Percentiles rank a stretch among this genome's conserved stretches.
phyloP scores from a whole-genome alignment of 2,888 invertebrate species.

The Cerastis leucographa region DNA sequence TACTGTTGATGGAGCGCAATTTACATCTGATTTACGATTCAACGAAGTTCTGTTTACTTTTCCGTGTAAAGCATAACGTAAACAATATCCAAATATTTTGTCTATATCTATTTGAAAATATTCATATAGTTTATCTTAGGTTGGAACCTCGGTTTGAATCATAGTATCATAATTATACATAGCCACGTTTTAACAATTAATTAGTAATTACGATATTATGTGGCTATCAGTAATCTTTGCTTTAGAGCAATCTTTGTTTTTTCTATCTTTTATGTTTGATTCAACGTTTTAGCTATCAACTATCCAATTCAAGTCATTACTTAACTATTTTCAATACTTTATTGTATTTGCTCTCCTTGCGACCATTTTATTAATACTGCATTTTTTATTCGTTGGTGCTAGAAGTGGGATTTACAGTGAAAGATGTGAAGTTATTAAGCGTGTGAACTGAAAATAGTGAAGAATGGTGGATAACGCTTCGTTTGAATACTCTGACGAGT shows the following conservation, averaged over 20 bases:
- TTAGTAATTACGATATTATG: slow-evolving; percentile 29
- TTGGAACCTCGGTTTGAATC: slow-evolving; percentile 23
- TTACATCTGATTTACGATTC: slow-evolving; percentile 38
- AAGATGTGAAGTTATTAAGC: slow-evolving; percentile 57
- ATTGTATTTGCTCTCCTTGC: neutral
- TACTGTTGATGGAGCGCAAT: slow-evolving; percentile 38
- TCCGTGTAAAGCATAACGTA: slow-evolving; percentile 6
- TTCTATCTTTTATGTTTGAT: slow-evolving; percentile 11
- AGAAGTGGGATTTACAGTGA: slow-evolving; percentile 58
- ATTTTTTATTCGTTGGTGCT: slow-evolving; percentile 22
- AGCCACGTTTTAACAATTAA: slow-evolving; percentile 37
- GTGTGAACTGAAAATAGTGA: slow-evolving; percentile 61
- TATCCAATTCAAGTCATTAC: slow-evolving; percentile 17
- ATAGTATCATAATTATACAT: slow-evolving; percentile 17
- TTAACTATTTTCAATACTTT: slow-evolving; percentile 2
- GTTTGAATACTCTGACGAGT: slow-evolving; percentile 86
- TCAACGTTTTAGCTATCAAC: slow-evolving; percentile 1
- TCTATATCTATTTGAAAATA: slow-evolving; percentile 6
- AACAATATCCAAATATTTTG: slow-evolving; percentile 47
- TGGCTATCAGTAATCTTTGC: slow-evolving; percentile 28
- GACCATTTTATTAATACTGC: slow-evolving; percentile 20
- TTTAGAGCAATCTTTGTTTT: slow-evolving; percentile 29
- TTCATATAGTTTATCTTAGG: slow-evolving; percentile 20
- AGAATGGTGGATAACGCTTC: slow-evolving; percentile 88
- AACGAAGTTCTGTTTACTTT: slow-evolving; percentile 20